Conservation (phyloP, 2,113 vertebrate genomes). For the Onychostoma macrolepis region DNA sequence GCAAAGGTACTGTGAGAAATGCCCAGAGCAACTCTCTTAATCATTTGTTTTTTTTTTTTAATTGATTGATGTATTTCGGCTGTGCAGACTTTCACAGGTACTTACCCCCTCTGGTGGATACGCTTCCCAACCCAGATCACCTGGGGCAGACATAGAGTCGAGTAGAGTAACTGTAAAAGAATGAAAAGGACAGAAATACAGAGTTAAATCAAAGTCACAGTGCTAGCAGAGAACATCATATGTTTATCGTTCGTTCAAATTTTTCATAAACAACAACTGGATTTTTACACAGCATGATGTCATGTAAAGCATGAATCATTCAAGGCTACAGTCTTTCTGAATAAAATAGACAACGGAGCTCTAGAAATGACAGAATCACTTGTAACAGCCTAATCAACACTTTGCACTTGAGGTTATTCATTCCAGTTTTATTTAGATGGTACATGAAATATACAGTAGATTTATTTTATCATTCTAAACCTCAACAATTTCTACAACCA, state of each 20-base stretch:
- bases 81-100: slow-evolving; percentile 39
- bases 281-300: background rate
- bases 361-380: slow-evolving; percentile 8
- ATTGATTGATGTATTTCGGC: background rate
- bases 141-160: slow-evolving; percentile 70
- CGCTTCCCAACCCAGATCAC: slow-evolving; percentile 72
- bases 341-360: background rate
- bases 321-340: background rate
- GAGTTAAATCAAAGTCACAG: background rate
- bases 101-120: slow-evolving; percentile 72
- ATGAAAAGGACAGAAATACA: background rate
- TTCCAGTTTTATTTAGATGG: background rate
- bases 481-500: background rate
- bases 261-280: background rate
- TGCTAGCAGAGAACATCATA: background rate
- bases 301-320: slow-evolving; percentile 21
- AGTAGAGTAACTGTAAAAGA: slow-evolving; percentile 65
- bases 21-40: background rate
- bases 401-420: background rate
- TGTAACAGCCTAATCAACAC: background rate
- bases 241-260: background rate
- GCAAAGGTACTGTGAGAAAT: background rate
- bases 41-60: background rate
- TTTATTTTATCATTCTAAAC: background rate
- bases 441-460: background rate